These are phyloP conservation scores for Acromyrmex heyeri DNA, from an alignment of 1,140 invertebrate genomes.

Conservation along the genomic window DNA sequence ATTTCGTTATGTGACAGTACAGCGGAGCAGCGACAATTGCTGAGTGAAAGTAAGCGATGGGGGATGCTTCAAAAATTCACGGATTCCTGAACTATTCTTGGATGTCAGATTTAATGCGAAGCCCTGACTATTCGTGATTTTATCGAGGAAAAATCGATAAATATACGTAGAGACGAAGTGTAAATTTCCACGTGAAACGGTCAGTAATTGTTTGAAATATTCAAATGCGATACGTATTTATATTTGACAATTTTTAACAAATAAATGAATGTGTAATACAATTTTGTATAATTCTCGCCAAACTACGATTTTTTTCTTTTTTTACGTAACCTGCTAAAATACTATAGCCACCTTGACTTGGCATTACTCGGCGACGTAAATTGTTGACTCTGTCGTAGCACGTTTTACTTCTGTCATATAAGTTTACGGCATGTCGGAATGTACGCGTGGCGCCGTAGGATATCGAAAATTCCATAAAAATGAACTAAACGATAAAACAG, in stretches of 20 bases:
- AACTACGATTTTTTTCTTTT: background rate
- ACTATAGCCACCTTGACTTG: background rate
- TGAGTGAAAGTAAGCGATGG: constrained; percentile 34
- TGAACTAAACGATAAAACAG: constrained; percentile 20
- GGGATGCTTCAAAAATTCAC: constrained; percentile 50
- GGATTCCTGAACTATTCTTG: background rate
- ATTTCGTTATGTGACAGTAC: constrained; percentile 44
- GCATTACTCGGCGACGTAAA: background rate
- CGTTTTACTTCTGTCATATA: constrained; percentile 5
- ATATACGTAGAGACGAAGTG: background rate
- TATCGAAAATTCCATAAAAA: constrained; percentile 37
- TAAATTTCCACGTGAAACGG: background rate
- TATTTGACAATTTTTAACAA: background rate
- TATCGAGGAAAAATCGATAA: background rate
- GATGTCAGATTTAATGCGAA: background rate
- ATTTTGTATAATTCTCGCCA: background rate
- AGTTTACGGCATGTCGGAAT: background rate
- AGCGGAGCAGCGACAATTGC: constrained; percentile 35
- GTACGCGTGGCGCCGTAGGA: background rate
- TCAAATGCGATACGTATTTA: background rate
- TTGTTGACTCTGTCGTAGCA: background rate
- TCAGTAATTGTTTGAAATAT: background rate
- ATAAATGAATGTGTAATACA: background rate
- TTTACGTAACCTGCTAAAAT: background rate
- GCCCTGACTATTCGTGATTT: background rate